These are phyloP conservation scores for Heliconius nattereri DNA, from an alignment of 1,140 invertebrate genomes.

Conservation along the genomic window DNA sequence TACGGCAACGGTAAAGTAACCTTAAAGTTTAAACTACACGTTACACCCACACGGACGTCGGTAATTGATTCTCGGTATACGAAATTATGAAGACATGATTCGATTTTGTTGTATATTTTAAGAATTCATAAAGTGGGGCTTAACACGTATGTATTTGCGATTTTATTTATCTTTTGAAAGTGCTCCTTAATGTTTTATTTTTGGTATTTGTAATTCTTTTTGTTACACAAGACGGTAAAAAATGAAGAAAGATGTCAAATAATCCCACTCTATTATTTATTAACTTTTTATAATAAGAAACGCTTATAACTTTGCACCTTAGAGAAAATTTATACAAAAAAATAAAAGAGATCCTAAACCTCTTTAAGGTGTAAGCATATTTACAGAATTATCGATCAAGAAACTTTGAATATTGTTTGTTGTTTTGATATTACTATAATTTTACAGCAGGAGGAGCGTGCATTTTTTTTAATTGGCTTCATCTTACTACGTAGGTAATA, in stretches of 20 bases:
- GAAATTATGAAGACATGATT: constrained; percentile 27
- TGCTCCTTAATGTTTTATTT: not conserved
- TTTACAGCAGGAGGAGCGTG: not conserved
- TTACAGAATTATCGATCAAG: not conserved
- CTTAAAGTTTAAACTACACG: constrained; percentile 17
- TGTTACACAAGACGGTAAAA: not conserved
- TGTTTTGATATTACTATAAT: not conserved
- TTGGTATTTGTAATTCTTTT: not conserved
- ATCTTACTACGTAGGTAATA: not conserved
- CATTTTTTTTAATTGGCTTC: not conserved
- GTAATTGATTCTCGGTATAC: constrained; percentile 30
- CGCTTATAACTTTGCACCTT: no score
- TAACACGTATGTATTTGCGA: not conserved
- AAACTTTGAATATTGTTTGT: not conserved
- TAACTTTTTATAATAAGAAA: no score
- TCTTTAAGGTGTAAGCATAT: no score
- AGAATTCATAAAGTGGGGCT: not conserved
- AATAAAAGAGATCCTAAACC: no score
- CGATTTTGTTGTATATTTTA: constrained; percentile 18
- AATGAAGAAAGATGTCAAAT: no score
- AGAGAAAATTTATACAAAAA: no score
- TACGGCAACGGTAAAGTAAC: constrained; percentile 10
- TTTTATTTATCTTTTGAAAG: not conserved
- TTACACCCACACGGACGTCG: constrained; percentile 11
- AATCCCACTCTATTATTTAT: no score